Conservation (phyloP, 2,113 vertebrate species). For the Syngnathus scovelli region DNA sequence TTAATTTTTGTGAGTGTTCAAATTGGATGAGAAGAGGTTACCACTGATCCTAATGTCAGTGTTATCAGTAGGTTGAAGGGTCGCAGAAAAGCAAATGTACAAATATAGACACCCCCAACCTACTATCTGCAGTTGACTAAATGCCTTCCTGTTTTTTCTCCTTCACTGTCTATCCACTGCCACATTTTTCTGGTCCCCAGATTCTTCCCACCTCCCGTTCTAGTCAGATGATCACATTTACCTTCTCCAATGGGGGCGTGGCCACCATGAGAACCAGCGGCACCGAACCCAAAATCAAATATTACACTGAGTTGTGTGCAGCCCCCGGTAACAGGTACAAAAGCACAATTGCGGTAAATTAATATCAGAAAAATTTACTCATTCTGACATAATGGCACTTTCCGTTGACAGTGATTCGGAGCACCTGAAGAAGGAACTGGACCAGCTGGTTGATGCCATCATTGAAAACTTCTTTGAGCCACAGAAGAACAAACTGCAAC, state of each 20-base stretch:
- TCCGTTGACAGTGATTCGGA: slow-evolving; percentile 74
- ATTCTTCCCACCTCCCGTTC: slow-evolving; percentile 88
- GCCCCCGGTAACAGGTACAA: slow-evolving; percentile 88
- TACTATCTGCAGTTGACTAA: neutral
- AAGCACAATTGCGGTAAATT: neutral
- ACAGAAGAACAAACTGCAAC: slow-evolving; percentile 83
- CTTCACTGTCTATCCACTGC: neutral
- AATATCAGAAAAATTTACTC: neutral
- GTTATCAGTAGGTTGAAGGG: too few relatives aligned
- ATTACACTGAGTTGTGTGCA: slow-evolving; percentile 90
- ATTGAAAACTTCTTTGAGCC: slow-evolving; percentile 92
- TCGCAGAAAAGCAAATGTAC: too few relatives aligned
- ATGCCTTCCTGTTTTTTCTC: neutral
- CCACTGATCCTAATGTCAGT: too few relatives aligned
- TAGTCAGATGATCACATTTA: slow-evolving; percentile 98
- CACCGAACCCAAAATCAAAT: slow-evolving; percentile 97
- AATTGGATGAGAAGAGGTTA: too few relatives aligned
- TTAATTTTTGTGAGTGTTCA: too few relatives aligned
- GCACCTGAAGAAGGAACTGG: slow-evolving; percentile 82
- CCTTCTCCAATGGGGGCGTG: slow-evolving; percentile 88
- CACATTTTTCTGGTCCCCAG: slow-evolving; percentile 58
- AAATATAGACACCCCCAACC: too few relatives aligned
- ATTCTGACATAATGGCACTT: neutral
- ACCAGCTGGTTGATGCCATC: slow-evolving; percentile 80
- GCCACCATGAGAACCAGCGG: slow-evolving; percentile 96